These are phyloP conservation scores for Loriculus beryllinus DNA, from an alignment of 2,797 vertebrate species.

Conservation along the genomic window DNA sequence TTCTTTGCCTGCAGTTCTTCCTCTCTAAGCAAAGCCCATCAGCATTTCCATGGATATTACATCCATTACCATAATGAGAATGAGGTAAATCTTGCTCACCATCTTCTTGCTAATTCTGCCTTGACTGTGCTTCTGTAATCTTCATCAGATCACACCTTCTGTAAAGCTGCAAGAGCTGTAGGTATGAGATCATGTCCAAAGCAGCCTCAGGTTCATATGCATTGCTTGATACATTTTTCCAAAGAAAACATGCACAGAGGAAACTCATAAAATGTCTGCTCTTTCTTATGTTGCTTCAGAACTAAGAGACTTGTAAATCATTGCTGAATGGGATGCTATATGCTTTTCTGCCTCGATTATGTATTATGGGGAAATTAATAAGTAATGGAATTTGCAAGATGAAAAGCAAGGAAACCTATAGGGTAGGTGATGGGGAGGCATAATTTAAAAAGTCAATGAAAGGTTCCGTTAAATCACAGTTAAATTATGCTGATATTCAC, in stretches of 20 bases:
- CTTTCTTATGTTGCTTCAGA: conserved; percentile 29
- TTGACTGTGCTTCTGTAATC: conserved; percentile 10
- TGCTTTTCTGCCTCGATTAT: conserved; percentile 59
- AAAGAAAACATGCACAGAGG: conserved; percentile 28
- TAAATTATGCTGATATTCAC: conserved; percentile 72
- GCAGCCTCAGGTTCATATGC: background rate
- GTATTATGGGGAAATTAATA: conserved; percentile 72
- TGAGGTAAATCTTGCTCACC: conserved; percentile 42
- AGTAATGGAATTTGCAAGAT: conserved; percentile 73
- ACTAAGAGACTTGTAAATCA: conserved; percentile 70
- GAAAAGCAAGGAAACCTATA: conserved; percentile 71
- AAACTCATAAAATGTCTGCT: conserved; percentile 45
- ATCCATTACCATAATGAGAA: conserved; percentile 49
- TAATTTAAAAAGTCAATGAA: conserved; percentile 78
- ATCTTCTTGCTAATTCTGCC: conserved; percentile 36
- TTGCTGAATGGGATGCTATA: conserved; percentile 52
- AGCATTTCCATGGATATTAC: conserved; percentile 57
- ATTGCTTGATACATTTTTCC: background rate
- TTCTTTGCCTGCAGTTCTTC: conserved; percentile 52
- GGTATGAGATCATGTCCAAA: background rate
- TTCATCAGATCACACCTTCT: background rate
- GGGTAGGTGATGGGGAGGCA: conserved; percentile 68
- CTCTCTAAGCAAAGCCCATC: conserved; percentile 38
- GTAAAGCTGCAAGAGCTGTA: background rate
- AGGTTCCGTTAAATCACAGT: conserved; percentile 74